A percentile compares a stretch with the other conserved stretches of the same genome.
phyloP scores from a whole-genome alignment of 2,888 invertebrate species.

The Ganaspis brasiliensis region DNA sequence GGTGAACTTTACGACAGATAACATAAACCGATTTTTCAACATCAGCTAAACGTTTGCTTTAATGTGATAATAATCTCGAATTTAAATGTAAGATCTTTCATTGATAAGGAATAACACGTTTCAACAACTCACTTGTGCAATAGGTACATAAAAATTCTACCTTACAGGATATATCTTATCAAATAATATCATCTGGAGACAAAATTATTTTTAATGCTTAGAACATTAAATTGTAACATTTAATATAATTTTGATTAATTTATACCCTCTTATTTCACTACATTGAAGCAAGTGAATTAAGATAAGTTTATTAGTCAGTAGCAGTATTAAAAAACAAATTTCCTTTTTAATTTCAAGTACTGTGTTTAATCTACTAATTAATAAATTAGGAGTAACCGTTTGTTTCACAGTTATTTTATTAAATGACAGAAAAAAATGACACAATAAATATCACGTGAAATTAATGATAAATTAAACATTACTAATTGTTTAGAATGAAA shows the following conservation, averaged over 20 bases:
- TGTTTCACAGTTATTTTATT: too few relatives aligned
- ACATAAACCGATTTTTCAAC: slow-evolving; percentile 33
- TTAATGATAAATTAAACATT: too few relatives aligned
- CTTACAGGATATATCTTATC: slow-evolving; percentile 6
- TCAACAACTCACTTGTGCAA: slow-evolving; percentile 28
- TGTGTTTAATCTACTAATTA: too few relatives aligned
- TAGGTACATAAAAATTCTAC: slow-evolving; percentile 22
- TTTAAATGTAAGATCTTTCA: slow-evolving; percentile 28
- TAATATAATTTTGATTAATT: neutral
- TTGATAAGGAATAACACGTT: slow-evolving; percentile 26
- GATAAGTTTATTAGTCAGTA: neutral
- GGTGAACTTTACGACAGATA: slow-evolving; percentile 29
- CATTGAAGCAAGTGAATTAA: neutral
- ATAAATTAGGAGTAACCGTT: too few relatives aligned
- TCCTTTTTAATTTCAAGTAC: too few relatives aligned
- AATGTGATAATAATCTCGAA: slow-evolving; percentile 37
- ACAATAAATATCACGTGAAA: too few relatives aligned
- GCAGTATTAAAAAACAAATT: too few relatives aligned
- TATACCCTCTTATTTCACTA: neutral
- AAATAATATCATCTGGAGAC: slow-evolving; percentile 30
- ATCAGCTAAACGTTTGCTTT: slow-evolving; percentile 24
- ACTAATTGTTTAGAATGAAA: too few relatives aligned
- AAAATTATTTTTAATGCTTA: slow-evolving; percentile 19
- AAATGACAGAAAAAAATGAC: too few relatives aligned
- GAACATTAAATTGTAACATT: neutral